Evolutionary conservation across 37 sponge, comb jelly and placozoan species (phyloP), one percentile per base, ranked within the genome.

Genomic region (Cladorhizidae sp.): DNA sequence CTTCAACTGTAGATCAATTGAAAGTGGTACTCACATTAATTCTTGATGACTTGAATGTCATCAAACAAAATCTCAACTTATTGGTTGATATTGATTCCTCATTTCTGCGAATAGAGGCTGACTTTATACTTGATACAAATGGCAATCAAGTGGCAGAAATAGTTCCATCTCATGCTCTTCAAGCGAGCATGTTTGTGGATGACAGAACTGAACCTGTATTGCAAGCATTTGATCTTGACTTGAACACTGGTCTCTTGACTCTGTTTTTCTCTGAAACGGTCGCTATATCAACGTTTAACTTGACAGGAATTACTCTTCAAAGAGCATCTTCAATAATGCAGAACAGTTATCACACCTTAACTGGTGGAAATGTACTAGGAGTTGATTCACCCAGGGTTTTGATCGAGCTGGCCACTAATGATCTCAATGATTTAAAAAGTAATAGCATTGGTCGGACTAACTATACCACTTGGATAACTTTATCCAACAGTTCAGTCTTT

Each of bases 251-350:
- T 0, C 29, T 55, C 21, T 74, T 96, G 21, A 88, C 83, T 15
- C 87, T 96, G n/a, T 78, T 80, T 55, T 96, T 93, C 85, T 93
- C 89, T 54, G 97, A 96, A 73, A 96, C 92, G 0, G 91, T 96
- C 20, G 83, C 90, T 42, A 68, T 88, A 23, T 80, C 76, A 11
- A 80, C 91, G 0, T 29, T 93, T 41, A 72, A 88, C 33, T 74
- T 96, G 31, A 79, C 81, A 18, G 86, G 85, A 28, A 84, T 96
- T 2, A 85, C 88, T 37, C 74, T 96, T 14, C 93, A 93, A 78
- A 26, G 59, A 38, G 64, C 73, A 8, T 87, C 88, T 29, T 0
- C 0, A 0, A 61, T 82, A 41, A 72, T 79, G 15, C 23, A 59
- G 9, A 55, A 57, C 22, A 56, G 56, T 11, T 36, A 50, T 55